A percentile compares a stretch with the other conserved stretches of the same genome.
Evolutionary conservation across 2,797 vertebrate genomes (phyloP).

Genomic region (Coendou prehensilis): DNA sequence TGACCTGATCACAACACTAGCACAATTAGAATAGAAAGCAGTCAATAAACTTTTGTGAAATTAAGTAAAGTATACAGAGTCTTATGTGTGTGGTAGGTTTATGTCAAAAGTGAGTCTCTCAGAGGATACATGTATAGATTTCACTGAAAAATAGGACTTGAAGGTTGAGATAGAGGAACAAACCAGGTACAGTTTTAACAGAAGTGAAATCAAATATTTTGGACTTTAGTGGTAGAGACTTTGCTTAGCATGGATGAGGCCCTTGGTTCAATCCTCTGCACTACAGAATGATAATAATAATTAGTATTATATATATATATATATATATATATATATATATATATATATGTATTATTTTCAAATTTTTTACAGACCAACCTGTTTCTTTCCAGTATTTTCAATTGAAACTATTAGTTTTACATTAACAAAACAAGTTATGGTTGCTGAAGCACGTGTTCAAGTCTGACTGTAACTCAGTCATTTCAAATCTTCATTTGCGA

Average conservation of each 20-base stretch:
- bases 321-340: not conserved
- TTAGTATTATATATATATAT: not conserved
- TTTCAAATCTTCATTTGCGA: slow-evolving; percentile 36
- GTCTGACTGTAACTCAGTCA: not conserved
- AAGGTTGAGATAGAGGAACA: slow-evolving; percentile 21
- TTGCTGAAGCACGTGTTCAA: not conserved
- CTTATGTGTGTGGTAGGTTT: not conserved
- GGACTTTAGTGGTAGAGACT: not conserved
- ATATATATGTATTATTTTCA: not conserved
- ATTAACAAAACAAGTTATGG: not conserved
- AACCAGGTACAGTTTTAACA: not conserved
- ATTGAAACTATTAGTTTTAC: not conserved
- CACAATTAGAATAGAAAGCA: not conserved
- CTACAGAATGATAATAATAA: not conserved
- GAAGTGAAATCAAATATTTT: slow-evolving; percentile 39
- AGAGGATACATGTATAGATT: not conserved
- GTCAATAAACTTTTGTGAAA: not conserved
- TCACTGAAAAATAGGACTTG: slow-evolving; percentile 2
- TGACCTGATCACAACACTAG: not conserved
- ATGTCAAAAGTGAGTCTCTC: not conserved
- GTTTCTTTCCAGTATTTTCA: not conserved
- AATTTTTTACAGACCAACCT: not conserved
- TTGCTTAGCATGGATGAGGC: not conserved
- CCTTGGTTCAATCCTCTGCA: not conserved
- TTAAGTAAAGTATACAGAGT: not conserved